Percentiles rank a stretch among this genome's conserved stretches.
phyloP scores from a whole-genome alignment of 92 coral and sea anemone species.

The Muricea muricata region DNA sequence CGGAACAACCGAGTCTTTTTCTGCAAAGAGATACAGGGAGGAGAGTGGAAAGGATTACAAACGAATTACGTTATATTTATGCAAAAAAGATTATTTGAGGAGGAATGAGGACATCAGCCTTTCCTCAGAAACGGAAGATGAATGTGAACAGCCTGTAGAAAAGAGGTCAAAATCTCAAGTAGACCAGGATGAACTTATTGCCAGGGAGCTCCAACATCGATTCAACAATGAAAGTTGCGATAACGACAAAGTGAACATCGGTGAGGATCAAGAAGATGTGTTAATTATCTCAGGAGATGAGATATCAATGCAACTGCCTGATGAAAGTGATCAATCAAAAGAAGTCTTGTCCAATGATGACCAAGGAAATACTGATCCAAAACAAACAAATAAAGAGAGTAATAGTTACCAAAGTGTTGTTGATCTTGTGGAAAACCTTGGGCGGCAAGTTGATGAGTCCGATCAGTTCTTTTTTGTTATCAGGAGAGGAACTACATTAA shows the following conservation, averaged over 20 bases:
- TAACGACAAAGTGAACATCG: slow-evolving; percentile 18
- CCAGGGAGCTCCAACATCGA: slow-evolving; percentile 48
- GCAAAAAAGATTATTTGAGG: slow-evolving; percentile 45
- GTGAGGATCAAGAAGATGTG: not conserved
- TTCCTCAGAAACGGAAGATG: not conserved
- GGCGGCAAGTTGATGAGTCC: not conserved
- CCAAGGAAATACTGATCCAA: not conserved
- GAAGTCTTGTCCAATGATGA: not conserved
- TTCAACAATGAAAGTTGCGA: slow-evolving; percentile 18
- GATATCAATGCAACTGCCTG: not conserved
- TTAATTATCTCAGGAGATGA: no score
- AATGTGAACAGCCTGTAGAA: not conserved
- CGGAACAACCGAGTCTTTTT: slow-evolving; percentile 67
- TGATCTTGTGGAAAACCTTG: not conserved
- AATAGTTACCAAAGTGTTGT: not conserved
- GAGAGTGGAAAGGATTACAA: slow-evolving; percentile 73
- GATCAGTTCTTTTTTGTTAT: slow-evolving; percentile 67
- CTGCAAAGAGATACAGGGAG: slow-evolving; percentile 54
- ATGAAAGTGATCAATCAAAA: not conserved
- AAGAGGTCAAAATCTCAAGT: slow-evolving; percentile 17
- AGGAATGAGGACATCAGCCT: slow-evolving; percentile 21
- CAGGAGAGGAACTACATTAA: slow-evolving; percentile 59
- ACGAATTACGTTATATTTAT: slow-evolving; percentile 53
- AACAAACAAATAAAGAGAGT: not conserved
- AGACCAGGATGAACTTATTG: slow-evolving; percentile 55